Evolutionary conservation across 2,888 invertebrate genomes (phyloP).

Genomic region (Volucella inflata): DNA sequence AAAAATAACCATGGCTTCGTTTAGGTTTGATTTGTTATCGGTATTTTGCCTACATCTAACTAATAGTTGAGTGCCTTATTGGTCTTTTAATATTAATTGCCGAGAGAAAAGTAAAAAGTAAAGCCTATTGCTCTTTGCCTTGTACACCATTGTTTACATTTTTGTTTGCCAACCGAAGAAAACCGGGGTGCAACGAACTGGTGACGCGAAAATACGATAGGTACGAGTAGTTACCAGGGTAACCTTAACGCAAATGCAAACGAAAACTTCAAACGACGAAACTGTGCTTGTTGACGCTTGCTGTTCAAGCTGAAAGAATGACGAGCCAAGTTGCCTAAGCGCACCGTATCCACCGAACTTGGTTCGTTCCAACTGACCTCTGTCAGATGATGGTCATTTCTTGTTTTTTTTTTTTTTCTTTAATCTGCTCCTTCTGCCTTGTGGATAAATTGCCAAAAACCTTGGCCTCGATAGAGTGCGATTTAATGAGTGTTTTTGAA

Average conservation of each 20-base stretch:
- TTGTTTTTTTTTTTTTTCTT: constrained; percentile 32
- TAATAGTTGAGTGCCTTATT: constrained; percentile 23
- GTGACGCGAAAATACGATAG: constrained; percentile 5
- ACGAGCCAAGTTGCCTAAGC: constrained; percentile 27
- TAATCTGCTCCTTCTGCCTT: constrained; percentile 4
- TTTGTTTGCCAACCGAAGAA: constrained; percentile 22
- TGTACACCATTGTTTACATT: constrained; percentile 42
- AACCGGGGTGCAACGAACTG: constrained; percentile 59
- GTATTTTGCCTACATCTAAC: constrained; percentile 17
- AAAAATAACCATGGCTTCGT: constrained; percentile 17
- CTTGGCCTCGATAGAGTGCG: constrained; percentile 69
- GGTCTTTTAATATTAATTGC: constrained; percentile 33
- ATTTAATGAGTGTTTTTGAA: constrained; percentile 31
- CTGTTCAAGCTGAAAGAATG: background rate
- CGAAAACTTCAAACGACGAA: constrained; percentile 43
- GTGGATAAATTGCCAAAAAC: constrained; percentile 60
- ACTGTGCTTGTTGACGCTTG: background rate
- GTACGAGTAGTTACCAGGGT: constrained; percentile 49
- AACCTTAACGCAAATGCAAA: background rate
- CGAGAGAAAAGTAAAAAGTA: background rate
- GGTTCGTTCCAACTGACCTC: constrained; percentile 36
- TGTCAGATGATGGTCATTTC: constrained; percentile 68
- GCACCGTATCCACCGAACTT: constrained; percentile 28
- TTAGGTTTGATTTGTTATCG: constrained; percentile 9
- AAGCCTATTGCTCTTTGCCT: constrained; percentile 11